phyloP scores from a whole-genome alignment of 2,797 vertebrate species.

The Cuculus canorus region DNA sequence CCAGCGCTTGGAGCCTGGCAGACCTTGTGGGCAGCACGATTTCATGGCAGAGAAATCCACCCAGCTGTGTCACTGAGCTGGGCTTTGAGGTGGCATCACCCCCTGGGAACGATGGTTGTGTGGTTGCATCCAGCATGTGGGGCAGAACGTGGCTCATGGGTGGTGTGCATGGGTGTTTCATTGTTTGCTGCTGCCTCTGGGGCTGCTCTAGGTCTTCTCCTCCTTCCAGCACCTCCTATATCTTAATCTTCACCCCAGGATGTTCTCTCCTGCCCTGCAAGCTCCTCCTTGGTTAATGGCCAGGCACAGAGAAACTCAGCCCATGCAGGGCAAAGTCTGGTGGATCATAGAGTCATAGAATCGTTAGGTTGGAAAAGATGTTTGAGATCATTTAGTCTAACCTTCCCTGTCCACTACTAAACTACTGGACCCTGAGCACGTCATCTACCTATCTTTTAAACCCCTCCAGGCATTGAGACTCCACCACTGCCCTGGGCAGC shows the following conservation, averaged over 20 bases:
- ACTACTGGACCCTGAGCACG: too few species aligned
- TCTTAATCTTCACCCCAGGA: accelerated
- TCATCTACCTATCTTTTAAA: too few species aligned
- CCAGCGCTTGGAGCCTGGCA: not conserved
- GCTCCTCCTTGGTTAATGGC: accelerated
- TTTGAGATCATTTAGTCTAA: too few species aligned
- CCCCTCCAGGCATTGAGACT: too few species aligned
- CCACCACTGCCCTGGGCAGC: too few species aligned
- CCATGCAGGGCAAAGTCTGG: not conserved
- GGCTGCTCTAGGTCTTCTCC: not conserved
- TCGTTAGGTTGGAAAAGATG: too few species aligned
- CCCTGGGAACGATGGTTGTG: accelerated
- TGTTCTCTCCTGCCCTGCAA: not conserved
- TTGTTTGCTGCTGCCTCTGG: accelerated
- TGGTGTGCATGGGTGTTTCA: not conserved
- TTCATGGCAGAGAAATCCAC: accelerated
- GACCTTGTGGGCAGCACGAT: accelerated
- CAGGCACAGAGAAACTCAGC: not conserved
- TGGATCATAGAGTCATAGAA: not conserved
- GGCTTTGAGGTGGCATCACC: not conserved
- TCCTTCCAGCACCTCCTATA: not conserved
- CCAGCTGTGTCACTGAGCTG: accelerated
- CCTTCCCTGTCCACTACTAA: too few species aligned
- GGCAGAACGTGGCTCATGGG: accelerated
- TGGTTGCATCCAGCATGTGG: accelerated